phyloP scores from a whole-genome alignment of 2,797 vertebrate species.

The Myotis planiceps region DNA sequence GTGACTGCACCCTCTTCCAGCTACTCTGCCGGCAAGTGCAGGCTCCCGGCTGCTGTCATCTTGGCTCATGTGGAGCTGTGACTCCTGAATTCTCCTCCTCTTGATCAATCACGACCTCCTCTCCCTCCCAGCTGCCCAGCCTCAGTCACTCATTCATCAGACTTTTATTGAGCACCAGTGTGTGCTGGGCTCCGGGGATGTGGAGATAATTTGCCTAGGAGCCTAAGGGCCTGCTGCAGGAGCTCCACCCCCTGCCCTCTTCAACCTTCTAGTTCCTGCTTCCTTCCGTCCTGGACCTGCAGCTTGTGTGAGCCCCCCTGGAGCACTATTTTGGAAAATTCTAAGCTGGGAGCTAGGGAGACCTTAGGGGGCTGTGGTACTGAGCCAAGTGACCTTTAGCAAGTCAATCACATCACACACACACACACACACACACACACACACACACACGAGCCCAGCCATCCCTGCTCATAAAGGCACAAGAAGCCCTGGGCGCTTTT shows the following conservation, averaged over 20 bases:
- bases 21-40: neutral
- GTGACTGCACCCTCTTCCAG: neutral
- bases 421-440: neutral
- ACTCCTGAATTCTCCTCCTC: conserved; percentile 42
- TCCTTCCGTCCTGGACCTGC: neutral
- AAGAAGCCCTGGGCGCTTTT: conserved; percentile 1
- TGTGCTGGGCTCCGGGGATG: neutral
- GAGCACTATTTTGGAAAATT: conserved; percentile 38
- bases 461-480: conserved; percentile 31
- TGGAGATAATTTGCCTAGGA: conserved; percentile 51
- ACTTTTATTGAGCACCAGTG: conserved; percentile 65
- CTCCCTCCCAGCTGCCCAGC: neutral
- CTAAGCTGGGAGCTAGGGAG: conserved; percentile 31
- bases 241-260: neutral
- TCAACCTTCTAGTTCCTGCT: neutral
- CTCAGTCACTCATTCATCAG: conserved; percentile 66
- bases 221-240: neutral
- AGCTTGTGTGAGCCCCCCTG: neutral
- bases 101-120: conserved; percentile 53
- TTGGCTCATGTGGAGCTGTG: neutral
- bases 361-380: neutral
- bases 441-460: neutral
- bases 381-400: conserved; percentile 51
- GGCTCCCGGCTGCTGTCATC: conserved; percentile 3
- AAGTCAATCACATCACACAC: neutral